These are phyloP conservation scores for Herpetotheres cachinnans DNA, from an alignment of 2,113 vertebrate species.

Conservation along the genomic window DNA sequence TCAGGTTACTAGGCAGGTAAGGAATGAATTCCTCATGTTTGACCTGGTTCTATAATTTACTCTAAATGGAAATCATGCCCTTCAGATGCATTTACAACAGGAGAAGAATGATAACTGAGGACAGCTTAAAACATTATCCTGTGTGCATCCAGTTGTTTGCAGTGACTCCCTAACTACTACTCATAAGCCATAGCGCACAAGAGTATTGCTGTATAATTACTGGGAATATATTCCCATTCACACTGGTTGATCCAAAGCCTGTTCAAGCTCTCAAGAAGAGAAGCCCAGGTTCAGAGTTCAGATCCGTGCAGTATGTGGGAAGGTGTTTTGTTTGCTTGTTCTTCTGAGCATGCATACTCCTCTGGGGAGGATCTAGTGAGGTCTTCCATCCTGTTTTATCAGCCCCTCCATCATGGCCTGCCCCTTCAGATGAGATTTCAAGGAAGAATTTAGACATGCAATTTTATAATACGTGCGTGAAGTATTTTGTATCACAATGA, in stretches of 20 bases:
- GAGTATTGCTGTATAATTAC: not conserved
- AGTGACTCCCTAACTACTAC: not conserved
- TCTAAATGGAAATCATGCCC: not conserved
- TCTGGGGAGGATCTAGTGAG: not conserved
- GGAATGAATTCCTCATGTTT: slow-evolving; percentile 49
- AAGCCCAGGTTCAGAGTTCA: not conserved
- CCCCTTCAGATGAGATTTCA: not conserved
- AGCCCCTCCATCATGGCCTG: not conserved
- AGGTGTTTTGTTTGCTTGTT: not conserved
- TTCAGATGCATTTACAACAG: slow-evolving; percentile 45
- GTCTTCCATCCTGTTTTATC: not conserved
- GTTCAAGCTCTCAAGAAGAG: not conserved
- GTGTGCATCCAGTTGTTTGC: not conserved
- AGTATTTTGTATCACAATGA: not conserved
- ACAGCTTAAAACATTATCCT: not conserved
- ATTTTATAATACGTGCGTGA: not conserved
- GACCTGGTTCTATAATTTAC: slow-evolving; percentile 54
- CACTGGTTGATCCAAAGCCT: not conserved
- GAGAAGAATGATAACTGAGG: slow-evolving; percentile 29
- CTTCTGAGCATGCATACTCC: not conserved
- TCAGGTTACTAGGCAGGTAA: slow-evolving; percentile 38
- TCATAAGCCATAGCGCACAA: not conserved
- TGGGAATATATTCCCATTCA: not conserved
- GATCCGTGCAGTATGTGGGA: accelerated
- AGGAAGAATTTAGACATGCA: not conserved